Conservation (phyloP, 2,888 invertebrate species). For the Euzetes globulus region DNA sequence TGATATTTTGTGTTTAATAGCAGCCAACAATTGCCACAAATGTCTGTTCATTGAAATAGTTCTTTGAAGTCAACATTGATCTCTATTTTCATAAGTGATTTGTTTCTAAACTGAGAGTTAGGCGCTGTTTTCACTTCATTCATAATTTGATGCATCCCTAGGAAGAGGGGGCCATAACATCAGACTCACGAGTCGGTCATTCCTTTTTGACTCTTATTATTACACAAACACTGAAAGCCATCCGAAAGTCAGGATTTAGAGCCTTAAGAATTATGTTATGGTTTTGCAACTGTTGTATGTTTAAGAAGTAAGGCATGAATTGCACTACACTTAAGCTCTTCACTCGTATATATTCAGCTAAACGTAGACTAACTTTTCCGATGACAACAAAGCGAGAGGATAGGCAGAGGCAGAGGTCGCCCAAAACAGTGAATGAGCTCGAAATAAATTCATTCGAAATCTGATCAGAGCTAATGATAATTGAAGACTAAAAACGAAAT, state of each 20-base stretch:
- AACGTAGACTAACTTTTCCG: background rate
- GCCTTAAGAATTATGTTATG: slow-evolving; percentile 9
- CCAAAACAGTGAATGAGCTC: background rate
- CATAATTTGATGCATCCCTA: too few relatives aligned
- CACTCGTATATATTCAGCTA: slow-evolving; percentile 10
- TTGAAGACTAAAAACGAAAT: background rate
- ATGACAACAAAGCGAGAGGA: background rate
- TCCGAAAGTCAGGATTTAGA: background rate
- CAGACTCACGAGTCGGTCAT: background rate
- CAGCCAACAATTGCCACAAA: background rate
- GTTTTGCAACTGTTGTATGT: background rate
- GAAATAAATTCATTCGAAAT: background rate
- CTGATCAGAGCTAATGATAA: background rate
- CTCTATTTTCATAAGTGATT: too few relatives aligned
- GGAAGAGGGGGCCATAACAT: too few relatives aligned
- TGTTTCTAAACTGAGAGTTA: too few relatives aligned
- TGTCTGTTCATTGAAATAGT: background rate
- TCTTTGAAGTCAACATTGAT: too few relatives aligned
- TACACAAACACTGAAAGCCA: background rate
- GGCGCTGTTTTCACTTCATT: too few relatives aligned
- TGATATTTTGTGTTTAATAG: background rate
- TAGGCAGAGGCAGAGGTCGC: background rate
- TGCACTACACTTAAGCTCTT: slow-evolving; percentile 24
- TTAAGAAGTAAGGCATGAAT: background rate
- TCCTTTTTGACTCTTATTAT: background rate